These are phyloP conservation scores for Drosophila triauraria DNA, from an alignment of 1,140 invertebrate species.

Conservation along the genomic window DNA sequence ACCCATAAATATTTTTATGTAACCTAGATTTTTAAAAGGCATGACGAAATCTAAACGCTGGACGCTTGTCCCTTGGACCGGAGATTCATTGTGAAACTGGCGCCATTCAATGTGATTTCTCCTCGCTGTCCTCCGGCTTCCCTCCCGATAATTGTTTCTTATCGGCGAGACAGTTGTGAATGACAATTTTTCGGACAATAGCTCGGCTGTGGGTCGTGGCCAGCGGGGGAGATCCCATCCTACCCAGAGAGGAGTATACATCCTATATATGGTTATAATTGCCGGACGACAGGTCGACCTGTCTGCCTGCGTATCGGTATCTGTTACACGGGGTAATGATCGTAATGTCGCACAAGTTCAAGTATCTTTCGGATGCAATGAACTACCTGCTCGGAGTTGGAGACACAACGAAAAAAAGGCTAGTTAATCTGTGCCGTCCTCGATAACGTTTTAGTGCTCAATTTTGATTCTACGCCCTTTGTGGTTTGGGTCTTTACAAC, in stretches of 20 bases:
- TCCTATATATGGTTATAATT: constrained; percentile 72
- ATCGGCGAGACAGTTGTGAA: constrained; percentile 73
- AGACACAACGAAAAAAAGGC: constrained; percentile 19
- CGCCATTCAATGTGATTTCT: constrained; percentile 53
- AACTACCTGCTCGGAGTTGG: constrained; percentile 53
- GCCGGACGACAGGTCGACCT: constrained; percentile 42
- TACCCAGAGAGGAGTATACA: background rate
- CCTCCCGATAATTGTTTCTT: constrained; percentile 44
- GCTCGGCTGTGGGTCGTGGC: constrained; percentile 65
- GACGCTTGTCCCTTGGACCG: background rate
- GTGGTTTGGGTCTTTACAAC: constrained; percentile 81
- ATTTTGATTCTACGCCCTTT: constrained; percentile 78
- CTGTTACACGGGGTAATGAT: constrained; percentile 66
- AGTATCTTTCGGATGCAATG: constrained; percentile 72
- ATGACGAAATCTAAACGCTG: constrained; percentile 36
- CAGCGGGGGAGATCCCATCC: constrained; percentile 44
- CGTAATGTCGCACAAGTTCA: constrained; percentile 78
- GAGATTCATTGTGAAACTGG: constrained; percentile 58
- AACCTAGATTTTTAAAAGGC: constrained; percentile 38
- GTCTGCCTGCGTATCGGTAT: constrained; percentile 43
- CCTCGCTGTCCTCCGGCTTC: constrained; percentile 41
- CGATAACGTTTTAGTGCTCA: constrained; percentile 81
- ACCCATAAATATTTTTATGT: constrained; percentile 47
- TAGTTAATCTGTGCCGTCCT: constrained; percentile 69
- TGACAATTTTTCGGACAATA: constrained; percentile 63